phyloP scores from a whole-genome alignment of 1,140 invertebrate genomes.

The Pseudomyrmex gracilis region DNA sequence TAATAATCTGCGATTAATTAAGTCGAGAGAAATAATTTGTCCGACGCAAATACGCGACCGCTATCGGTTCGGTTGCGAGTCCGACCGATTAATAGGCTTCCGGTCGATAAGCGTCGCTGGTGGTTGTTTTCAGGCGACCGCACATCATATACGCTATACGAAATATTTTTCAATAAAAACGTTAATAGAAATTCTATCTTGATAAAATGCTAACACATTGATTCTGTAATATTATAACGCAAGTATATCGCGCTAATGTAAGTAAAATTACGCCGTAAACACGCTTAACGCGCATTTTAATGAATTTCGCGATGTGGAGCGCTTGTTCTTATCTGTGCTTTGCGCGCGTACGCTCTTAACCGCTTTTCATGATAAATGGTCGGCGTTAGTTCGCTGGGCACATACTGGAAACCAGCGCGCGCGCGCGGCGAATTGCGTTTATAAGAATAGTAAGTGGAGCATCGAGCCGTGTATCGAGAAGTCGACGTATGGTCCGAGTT shows the following conservation, averaged over 20 bases:
- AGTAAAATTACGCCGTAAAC: constrained; percentile 21
- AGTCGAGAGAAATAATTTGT: background rate
- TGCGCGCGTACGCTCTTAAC: background rate
- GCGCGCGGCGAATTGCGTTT: constrained; percentile 14
- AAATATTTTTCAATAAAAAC: too few species aligned
- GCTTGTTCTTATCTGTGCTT: constrained; percentile 16
- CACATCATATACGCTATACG: too few species aligned
- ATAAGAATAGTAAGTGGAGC: constrained; percentile 70
- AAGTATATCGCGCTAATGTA: too few species aligned
- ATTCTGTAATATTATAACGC: too few species aligned
- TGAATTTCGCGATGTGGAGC: background rate
- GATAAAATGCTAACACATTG: too few species aligned
- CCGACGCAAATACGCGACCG: too few species aligned
- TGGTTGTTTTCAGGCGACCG: too few species aligned
- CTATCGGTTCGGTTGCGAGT: too few species aligned
- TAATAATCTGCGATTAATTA: background rate
- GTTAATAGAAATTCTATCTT: too few species aligned
- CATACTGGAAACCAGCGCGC: constrained; percentile 10
- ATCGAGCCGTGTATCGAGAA: constrained; percentile 48
- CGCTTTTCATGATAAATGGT: constrained; percentile 25
- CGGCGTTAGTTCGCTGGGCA: constrained; percentile 21
- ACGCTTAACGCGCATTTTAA: background rate
- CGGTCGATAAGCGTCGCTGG: too few species aligned
- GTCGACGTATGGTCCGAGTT: constrained; percentile 53
- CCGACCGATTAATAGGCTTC: too few species aligned